These are phyloP conservation scores for Lathronympha strigana DNA, from an alignment of 2,888 invertebrate species.

Conservation along the genomic window DNA sequence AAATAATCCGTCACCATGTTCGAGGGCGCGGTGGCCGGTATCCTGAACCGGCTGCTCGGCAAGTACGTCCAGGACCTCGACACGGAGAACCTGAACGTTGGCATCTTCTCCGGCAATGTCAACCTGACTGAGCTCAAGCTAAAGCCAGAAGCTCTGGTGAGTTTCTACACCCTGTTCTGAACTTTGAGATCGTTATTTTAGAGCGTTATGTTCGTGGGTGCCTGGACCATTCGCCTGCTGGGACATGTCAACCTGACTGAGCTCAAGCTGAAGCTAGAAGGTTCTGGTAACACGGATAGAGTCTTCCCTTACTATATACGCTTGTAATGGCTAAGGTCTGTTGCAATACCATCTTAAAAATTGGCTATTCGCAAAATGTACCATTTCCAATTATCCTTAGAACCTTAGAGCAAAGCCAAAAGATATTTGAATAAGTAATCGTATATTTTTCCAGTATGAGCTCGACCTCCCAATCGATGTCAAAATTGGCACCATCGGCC, in stretches of 20 bases:
- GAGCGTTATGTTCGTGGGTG: too few species aligned
- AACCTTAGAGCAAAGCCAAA: too few species aligned
- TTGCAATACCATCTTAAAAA: too few species aligned
- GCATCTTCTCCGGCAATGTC: conserved; percentile 92
- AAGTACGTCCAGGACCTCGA: conserved; percentile 93
- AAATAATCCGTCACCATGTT: conserved; percentile 82
- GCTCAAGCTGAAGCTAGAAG: not conserved
- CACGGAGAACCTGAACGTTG: conserved; percentile 92
- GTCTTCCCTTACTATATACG: too few species aligned
- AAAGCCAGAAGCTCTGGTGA: conserved; percentile 92
- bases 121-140: conserved; percentile 90
- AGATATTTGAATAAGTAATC: not conserved
- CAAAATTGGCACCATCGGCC: conserved; percentile 91
- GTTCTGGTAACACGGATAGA: too few species aligned
- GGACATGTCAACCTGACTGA: not conserved
- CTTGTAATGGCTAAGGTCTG: too few species aligned
- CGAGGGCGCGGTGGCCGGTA: conserved; percentile 90
- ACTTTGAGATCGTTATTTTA: too few species aligned
- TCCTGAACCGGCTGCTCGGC: conserved; percentile 91
- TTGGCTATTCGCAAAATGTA: too few species aligned
- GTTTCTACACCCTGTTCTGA: too few species aligned
- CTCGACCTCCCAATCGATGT: conserved; percentile 92
- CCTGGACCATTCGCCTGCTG: not conserved
- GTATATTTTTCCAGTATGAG: conserved; percentile 87
- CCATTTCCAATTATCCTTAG: too few species aligned